Evolutionary conservation across 2,888 invertebrate species (phyloP), one percentile per base, ranked within the genome.

Genomic region (Steinernema scapterisci): DNA sequence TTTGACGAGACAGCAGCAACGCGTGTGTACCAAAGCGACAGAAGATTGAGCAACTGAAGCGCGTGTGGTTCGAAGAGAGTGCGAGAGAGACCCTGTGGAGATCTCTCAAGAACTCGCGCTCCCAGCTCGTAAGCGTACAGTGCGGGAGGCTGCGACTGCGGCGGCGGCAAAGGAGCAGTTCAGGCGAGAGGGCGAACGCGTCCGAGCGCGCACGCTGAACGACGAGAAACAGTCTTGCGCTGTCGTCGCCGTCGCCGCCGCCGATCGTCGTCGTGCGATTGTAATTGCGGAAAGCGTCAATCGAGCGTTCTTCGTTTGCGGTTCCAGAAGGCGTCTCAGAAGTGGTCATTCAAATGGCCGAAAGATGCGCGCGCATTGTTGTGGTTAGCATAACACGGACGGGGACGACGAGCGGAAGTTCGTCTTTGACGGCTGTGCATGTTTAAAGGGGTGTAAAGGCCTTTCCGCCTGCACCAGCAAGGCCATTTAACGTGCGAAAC

Each of bases 241-340:
- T 9, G 38, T 38, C 38, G 38, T 38, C 38, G 38, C 9, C 38
- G 38, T 38, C 38, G 38, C 9, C 38, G 38, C n/a, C n/a, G n/a
- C n/a, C n/a, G n/a, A n/a, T 38, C 38, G 38, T 38, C 38, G 38
- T 38, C 38, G 38, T 7, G 31, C 63, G 16, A 31, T 31, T 27
- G 63, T 63, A 63, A 63, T 63, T 63, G 63, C 63, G 63, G 63
- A 16, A 63, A 63, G 63, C 63, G 31, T 63, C 63, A 63, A 63
- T 63, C 31, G 52, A 38, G 38, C 38, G 38, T 38, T 48, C n/a
- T 48, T 16, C 63, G 63, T 9, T 27, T 21, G 63, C 38, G 6
- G 27, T 63, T 63, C 63, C 27, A 63, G 63, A 63, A 63, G 63
- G 31, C 63, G 63, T 27, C 63, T 27, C 63, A 21, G 25, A 31